phyloP scores from a whole-genome alignment of 2,888 invertebrate genomes.

The Ornithoptera alexandrae region DNA sequence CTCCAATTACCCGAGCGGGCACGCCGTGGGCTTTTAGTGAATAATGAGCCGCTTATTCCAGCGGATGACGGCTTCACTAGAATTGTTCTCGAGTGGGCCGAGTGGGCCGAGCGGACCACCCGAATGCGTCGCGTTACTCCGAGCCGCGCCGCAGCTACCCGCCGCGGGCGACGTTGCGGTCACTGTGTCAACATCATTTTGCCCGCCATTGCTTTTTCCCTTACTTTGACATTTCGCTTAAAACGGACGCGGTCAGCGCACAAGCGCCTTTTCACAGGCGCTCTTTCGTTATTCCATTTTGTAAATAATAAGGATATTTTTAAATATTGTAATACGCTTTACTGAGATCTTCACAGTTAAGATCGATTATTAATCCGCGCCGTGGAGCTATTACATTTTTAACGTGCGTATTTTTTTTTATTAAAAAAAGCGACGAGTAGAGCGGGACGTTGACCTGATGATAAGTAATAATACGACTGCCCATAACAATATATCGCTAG shows the following conservation, averaged over 20 bases:
- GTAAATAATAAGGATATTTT: constrained; percentile 25
- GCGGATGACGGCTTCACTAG: constrained; percentile 69
- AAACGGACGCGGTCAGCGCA: constrained; percentile 63
- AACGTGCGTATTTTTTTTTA: not conserved
- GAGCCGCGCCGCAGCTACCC: constrained; percentile 26
- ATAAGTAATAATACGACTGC: too few species aligned
- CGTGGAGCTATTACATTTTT: not conserved
- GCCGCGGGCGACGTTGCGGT: constrained; percentile 39
- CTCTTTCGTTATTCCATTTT: constrained; percentile 34
- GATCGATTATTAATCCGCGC: too few species aligned
- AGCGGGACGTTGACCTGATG: too few species aligned
- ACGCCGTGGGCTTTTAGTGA: constrained; percentile 78
- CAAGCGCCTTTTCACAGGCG: constrained; percentile 56
- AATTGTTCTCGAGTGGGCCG: constrained; percentile 69
- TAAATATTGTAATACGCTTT: constrained; percentile 3
- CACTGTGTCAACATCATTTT: constrained; percentile 69
- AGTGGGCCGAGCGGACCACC: constrained; percentile 64
- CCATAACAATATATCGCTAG: too few species aligned
- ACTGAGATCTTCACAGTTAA: not conserved
- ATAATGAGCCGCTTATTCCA: constrained; percentile 77
- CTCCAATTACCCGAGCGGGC: constrained; percentile 75
- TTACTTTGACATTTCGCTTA: constrained; percentile 71
- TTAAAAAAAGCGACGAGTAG: too few species aligned
- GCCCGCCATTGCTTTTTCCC: constrained; percentile 53
- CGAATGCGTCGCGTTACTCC: constrained; percentile 34